Conservation (phyloP, 2,888 invertebrate genomes). For the Ichneumoninae sp. region DNA sequence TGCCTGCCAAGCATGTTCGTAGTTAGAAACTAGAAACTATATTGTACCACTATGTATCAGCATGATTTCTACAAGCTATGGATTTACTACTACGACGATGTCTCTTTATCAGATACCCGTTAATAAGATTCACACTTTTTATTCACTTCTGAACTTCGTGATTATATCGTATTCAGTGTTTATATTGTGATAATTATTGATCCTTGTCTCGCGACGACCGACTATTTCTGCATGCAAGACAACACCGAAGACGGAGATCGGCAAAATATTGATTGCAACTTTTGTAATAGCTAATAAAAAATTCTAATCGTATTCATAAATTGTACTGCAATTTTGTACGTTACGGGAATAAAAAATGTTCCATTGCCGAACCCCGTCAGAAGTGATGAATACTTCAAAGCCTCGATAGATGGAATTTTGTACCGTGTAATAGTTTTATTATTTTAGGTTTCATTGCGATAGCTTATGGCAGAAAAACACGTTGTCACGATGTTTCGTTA, state of each 20-base stretch:
- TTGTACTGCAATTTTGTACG: background rate
- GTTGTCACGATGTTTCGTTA: slow-evolving; percentile 47
- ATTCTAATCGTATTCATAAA: slow-evolving; percentile 14
- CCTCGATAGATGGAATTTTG: slow-evolving; percentile 19
- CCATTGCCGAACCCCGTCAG: background rate
- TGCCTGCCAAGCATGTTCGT: slow-evolving; percentile 56
- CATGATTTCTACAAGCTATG: slow-evolving; percentile 56
- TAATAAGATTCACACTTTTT: slow-evolving; percentile 51
- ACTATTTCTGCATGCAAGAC: slow-evolving; percentile 32
- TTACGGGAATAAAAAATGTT: background rate
- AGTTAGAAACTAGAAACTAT: background rate
- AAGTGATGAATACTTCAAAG: slow-evolving; percentile 35
- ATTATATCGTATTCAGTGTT: background rate
- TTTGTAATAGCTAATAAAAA: slow-evolving; percentile 60
- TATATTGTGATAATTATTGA: background rate
- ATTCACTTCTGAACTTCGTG: slow-evolving; percentile 54
- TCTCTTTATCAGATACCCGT: slow-evolving; percentile 81
- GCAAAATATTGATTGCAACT: background rate
- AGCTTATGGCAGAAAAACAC: slow-evolving; percentile 58
- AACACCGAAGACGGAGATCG: slow-evolving; percentile 10
- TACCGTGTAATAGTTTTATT: slow-evolving; percentile 31
- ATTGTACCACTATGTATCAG: slow-evolving; percentile 16
- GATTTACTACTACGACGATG: slow-evolving; percentile 51
- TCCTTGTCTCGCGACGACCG: background rate
- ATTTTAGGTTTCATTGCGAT: slow-evolving; percentile 56